phyloP scores from a whole-genome alignment of 2,888 invertebrate species.

The Macropis europaea region DNA sequence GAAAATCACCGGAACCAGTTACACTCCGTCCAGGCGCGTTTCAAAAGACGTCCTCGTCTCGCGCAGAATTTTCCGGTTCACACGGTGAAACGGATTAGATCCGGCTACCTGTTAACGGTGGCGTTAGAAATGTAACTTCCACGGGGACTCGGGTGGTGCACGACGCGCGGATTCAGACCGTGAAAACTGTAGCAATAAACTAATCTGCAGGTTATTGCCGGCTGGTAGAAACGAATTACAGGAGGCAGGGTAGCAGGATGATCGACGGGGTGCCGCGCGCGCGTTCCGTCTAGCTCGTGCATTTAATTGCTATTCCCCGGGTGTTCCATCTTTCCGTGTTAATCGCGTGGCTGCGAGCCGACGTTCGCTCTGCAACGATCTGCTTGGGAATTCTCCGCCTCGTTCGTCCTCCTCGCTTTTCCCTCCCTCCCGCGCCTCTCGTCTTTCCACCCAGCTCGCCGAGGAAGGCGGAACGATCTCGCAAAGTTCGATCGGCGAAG shows the following conservation, averaged over 20 bases:
- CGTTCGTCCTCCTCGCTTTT: not conserved
- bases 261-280: slow-evolving; percentile 44
- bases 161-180: no score
- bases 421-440: not conserved
- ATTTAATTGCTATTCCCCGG: slow-evolving; percentile 52
- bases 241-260: slow-evolving; percentile 32
- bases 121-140: no score
- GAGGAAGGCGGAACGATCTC: slow-evolving; percentile 30
- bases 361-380: slow-evolving; percentile 20
- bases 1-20: no score
- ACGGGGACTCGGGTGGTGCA: no score
- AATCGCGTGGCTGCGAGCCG: slow-evolving; percentile 37
- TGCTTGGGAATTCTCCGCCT: slow-evolving; percentile 1
- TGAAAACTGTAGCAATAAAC: no score
- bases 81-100: no score
- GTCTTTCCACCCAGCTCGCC: not conserved
- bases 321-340: slow-evolving; percentile 47
- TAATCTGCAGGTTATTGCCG: not conserved
- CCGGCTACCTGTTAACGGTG: no score
- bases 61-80: no score
- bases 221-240: slow-evolving; percentile 10
- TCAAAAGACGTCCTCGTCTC: no score
- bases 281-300: slow-evolving; percentile 34
- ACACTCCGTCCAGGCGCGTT: no score
- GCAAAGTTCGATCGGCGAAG: slow-evolving; percentile 57